These are phyloP conservation scores for Oikopleura vanhoeffeni DNA, from an alignment of 23 tunicate genomes.

Conservation along the genomic window DNA sequence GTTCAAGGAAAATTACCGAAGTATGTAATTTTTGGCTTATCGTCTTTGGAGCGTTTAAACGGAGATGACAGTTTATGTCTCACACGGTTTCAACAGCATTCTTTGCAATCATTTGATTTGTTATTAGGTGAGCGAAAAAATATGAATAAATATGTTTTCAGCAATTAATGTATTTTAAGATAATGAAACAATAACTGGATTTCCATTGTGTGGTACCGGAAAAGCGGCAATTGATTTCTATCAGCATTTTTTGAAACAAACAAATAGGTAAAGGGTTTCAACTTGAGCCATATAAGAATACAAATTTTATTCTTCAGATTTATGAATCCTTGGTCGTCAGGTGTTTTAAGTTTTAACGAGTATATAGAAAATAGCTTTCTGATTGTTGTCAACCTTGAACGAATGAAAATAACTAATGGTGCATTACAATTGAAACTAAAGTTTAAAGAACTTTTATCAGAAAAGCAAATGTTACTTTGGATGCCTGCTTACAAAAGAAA, in stretches of 20 bases:
- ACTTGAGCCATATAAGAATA: not conserved
- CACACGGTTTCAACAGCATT: not conserved
- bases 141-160: not conserved
- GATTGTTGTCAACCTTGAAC: not conserved
- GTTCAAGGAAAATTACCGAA: not conserved
- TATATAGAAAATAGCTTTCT: not conserved
- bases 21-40: not conserved
- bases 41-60: not conserved
- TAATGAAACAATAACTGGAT: not conserved
- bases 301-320: not conserved
- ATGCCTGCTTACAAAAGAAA: not conserved
- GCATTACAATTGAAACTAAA: not conserved
- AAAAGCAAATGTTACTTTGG: not conserved
- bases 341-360: not conserved
- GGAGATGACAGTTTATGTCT: not conserved
- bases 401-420: not conserved
- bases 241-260: not conserved
- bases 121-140: not conserved
- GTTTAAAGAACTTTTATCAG: not conserved
- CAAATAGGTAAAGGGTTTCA: not conserved
- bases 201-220: not conserved
- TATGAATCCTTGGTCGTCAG: not conserved
- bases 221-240: not conserved
- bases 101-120: not conserved
- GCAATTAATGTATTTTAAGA: not conserved